Evolutionary conservation across 1,140 invertebrate species (phyloP), one percentile per base, ranked within the genome.

Genomic region (Drosophila triauraria): DNA sequence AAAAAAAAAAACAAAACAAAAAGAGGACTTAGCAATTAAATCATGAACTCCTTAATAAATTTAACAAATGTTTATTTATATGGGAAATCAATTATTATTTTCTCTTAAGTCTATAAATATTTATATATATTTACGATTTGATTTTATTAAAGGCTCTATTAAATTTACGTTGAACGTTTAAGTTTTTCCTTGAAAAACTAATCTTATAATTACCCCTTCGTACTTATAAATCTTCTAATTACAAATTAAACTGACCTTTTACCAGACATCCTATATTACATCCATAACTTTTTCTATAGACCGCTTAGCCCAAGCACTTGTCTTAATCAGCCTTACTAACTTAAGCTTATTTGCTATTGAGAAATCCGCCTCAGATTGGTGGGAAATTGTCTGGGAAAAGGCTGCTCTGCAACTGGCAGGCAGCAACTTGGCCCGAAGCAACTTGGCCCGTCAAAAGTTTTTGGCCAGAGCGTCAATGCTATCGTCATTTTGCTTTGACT

Each of bases 361-460:
- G 38, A 44, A 50, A 44, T 48, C 53, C 38, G 35, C 35, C 40
- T 40, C 25, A 53, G 63, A 69, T 20, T 35, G 1, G n/a, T 27
- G 30, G 61, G 23, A 75, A 75, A 79, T 69, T 69, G 72, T 23
- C 54, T 60, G 32, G 35, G 40, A 43, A 15, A 47, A 59, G 61
- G 47, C 12, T 10, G 42, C 13, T 27, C 64, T 86, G 82, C 51
- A 74, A 58, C 53, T 82, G 82, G 80, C 82, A 85, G 60, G 68
- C 72, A 42, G 38, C 57, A 74, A 72, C 72, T 63, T 80, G 69
- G 75, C 58, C 65, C 48, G 44, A 40, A 85, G 72, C 78, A 75
- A 85, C 63, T 56, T 86, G 82, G 63, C 58, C 82, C 64, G 82
- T 85, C 78, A 78, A 78, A 85, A 85, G 67, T 82, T 85, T 77